Percentiles rank a stretch among this genome's conserved stretches.
These are phyloP conservation scores for Sipha flava DNA, from an alignment of 1,140 invertebrate genomes.

Conservation along the genomic window DNA sequence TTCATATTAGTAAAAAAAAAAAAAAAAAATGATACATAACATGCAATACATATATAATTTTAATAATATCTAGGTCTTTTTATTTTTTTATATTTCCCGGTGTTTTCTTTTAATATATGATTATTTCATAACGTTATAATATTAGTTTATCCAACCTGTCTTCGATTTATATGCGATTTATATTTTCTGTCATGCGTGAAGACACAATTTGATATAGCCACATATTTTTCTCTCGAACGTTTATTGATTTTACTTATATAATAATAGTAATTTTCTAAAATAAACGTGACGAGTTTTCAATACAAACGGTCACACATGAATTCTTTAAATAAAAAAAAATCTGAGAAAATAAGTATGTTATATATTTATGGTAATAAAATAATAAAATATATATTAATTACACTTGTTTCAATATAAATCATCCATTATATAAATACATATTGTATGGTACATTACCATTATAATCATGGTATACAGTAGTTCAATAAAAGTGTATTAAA, in stretches of 20 bases:
- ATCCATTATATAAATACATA: background rate
- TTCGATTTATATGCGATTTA: too few species aligned
- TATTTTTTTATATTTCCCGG: background rate
- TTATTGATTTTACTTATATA: conserved; percentile 2
- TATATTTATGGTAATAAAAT: conserved; percentile 14
- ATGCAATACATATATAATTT: too few species aligned
- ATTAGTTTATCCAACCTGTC: background rate
- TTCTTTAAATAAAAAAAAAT: background rate
- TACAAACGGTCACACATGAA: conserved; percentile 11
- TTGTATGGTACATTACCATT: background rate
- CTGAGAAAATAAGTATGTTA: background rate
- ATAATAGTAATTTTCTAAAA: background rate
- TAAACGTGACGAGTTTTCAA: background rate
- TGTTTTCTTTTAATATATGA: background rate
- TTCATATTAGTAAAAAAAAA: too few species aligned
- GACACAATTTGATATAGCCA: conserved; percentile 19
- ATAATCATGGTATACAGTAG: background rate
- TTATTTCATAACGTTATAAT: conserved; percentile 1
- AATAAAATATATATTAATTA: background rate
- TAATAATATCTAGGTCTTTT: too few species aligned
- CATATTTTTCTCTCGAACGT: background rate
- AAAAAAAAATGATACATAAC: too few species aligned
- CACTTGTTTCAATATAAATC: background rate
- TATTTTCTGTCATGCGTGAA: conserved; percentile 15
- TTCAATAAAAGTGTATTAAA: background rate